Conservation (phyloP, 2,888 invertebrate species). For the Acholoe squamosa region DNA sequence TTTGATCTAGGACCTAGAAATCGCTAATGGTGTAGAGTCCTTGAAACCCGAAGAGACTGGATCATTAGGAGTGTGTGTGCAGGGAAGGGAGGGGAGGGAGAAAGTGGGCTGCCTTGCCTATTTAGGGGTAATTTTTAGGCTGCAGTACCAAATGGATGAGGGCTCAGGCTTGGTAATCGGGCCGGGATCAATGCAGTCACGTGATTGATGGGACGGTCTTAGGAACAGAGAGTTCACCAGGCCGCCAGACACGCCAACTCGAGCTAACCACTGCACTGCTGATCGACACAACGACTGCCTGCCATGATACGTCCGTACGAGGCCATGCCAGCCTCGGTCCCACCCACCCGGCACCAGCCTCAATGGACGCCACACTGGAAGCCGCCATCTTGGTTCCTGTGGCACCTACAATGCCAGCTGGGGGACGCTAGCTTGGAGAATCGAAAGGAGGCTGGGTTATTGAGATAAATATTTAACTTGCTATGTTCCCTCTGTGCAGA, state of each 20-base stretch:
- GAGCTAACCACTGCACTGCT: constrained; percentile 16
- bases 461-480: constrained; percentile 1
- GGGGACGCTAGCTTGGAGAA: background rate
- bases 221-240: background rate
- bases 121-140: constrained; percentile 37
- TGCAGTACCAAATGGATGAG: constrained; percentile 21
- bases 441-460: background rate
- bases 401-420: background rate
- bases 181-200: constrained; percentile 15
- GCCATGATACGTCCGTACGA: background rate
- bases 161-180: background rate
- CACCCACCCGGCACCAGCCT: background rate
- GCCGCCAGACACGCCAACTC: constrained; percentile 6
- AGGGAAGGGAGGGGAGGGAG: too few relatives aligned
- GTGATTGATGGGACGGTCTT: constrained; percentile 31
- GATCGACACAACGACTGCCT: background rate
- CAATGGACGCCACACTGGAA: background rate
- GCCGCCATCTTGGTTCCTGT: constrained; percentile 16
- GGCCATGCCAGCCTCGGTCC: background rate
- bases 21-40: background rate
- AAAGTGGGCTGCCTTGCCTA: background rate
- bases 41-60: constrained; percentile 20
- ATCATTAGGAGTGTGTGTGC: background rate
- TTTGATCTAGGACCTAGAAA: background rate
- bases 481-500: background rate